These are phyloP conservation scores for Tapera naevia DNA, from an alignment of 2,797 vertebrate genomes.

Conservation along the genomic window DNA sequence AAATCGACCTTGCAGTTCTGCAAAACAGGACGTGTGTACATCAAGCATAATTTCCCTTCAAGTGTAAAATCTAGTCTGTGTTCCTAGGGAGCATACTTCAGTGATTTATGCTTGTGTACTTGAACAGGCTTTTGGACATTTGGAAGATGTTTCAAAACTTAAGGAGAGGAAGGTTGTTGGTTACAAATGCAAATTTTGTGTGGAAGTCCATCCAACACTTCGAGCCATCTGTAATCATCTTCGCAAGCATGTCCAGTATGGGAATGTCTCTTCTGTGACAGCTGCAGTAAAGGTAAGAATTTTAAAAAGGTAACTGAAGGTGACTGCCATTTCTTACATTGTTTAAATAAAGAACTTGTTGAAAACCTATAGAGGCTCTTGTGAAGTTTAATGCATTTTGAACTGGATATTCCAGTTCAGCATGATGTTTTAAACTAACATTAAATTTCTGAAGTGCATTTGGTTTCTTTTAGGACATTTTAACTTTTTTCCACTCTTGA, in stretches of 20 bases:
- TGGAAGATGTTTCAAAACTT: constrained; percentile 79
- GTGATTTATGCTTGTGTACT: constrained; percentile 57
- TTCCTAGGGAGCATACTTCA: not conserved
- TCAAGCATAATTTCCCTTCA: not conserved
- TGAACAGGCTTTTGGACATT: constrained; percentile 78
- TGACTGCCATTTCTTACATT: not conserved
- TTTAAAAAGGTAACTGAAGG: not conserved
- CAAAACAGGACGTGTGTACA: not conserved
- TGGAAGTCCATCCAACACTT: constrained; percentile 95
- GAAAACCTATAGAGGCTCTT: not conserved
- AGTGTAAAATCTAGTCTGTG: not conserved
- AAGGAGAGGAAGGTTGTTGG: constrained; percentile 86
- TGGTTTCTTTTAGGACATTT: constrained; percentile 62
- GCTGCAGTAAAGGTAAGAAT: constrained; percentile 79
- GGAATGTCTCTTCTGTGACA: constrained; percentile 86
- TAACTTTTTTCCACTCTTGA: constrained; percentile 50
- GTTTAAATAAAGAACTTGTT: not conserved
- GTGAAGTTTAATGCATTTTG: not conserved
- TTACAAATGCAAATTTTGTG: constrained; percentile 97
- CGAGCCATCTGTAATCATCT: constrained; percentile 98
- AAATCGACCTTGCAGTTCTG: not conserved
- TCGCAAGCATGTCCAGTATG: constrained; percentile 95
- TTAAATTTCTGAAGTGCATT: constrained; percentile 5
- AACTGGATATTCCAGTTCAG: not conserved
- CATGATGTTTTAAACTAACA: not conserved